Conservation (phyloP, 2,888 invertebrate species). For the Onthophagus sagittarius region DNA sequence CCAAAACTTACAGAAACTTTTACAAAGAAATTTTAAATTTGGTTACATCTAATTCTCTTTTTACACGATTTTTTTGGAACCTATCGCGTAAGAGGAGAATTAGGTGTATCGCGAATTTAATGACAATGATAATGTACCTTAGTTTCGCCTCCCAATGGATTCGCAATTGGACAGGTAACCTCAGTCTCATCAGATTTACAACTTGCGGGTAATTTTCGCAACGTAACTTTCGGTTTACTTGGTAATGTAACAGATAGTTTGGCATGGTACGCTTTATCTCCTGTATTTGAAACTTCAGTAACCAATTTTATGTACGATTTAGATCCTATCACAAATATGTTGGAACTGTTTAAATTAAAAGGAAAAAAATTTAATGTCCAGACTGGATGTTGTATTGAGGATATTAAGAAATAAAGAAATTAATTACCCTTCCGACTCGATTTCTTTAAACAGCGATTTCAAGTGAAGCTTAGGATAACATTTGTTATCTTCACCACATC, state of each 20-base stretch:
- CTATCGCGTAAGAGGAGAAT: no score
- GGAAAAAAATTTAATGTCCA: no score
- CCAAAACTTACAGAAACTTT: no score
- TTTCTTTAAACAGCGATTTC: slow-evolving; percentile 18
- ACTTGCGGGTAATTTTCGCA: slow-evolving; percentile 33
- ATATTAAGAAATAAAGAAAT: no score
- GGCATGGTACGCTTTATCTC: slow-evolving; percentile 52
- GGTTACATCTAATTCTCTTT: no score
- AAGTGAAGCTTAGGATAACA: slow-evolving; percentile 37
- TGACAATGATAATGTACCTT: no score
- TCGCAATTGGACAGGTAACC: slow-evolving; percentile 39
- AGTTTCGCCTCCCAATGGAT: slow-evolving; percentile 33
- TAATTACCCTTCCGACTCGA: background rate
- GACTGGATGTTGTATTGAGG: no score
- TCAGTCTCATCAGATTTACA: slow-evolving; percentile 32
- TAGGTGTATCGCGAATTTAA: no score
- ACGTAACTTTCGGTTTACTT: slow-evolving; percentile 31
- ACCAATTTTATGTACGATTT: slow-evolving; percentile 36
- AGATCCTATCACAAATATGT: slow-evolving; percentile 41
- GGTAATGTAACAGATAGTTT: slow-evolving; percentile 50
- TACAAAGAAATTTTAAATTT: no score
- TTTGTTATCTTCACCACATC: slow-evolving; percentile 39
- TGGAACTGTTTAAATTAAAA: background rate
- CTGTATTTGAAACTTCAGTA: slow-evolving; percentile 44
- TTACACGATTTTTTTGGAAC: no score